A percentile compares a stretch with the other conserved stretches of the same genome.
Conservation (phyloP, 2,888 invertebrate species). For the Vanessa cardui region DNA sequence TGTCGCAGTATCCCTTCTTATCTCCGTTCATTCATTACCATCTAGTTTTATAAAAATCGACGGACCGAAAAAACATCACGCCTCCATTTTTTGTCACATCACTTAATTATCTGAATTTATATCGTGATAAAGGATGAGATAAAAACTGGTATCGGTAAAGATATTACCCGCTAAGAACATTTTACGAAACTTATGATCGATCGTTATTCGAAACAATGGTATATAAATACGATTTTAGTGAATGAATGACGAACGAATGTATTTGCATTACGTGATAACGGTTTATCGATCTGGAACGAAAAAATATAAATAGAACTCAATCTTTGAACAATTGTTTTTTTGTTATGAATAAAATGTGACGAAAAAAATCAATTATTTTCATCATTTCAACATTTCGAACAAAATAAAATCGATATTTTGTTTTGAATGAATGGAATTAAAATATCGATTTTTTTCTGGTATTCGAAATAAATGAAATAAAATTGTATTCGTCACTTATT, state of each 20-base stretch:
- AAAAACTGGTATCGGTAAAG: conserved; percentile 42
- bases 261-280: conserved; percentile 20
- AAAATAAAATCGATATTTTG: too few relatives aligned
- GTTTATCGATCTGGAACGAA: neutral
- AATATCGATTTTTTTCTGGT: too few relatives aligned
- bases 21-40: conserved; percentile 81
- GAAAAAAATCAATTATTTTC: too few relatives aligned
- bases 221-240: conserved; percentile 24
- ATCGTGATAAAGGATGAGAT: conserved; percentile 70
- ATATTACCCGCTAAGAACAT: conserved; percentile 13
- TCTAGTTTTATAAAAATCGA: conserved; percentile 80
- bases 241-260: conserved; percentile 16
- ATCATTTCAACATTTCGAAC: too few relatives aligned
- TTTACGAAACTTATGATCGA: conserved; percentile 44
- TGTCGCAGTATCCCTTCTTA: conserved; percentile 73
- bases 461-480: too few relatives aligned
- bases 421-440: too few relatives aligned
- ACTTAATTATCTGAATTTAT: conserved; percentile 81
- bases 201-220: conserved; percentile 43
- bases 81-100: conserved; percentile 81
- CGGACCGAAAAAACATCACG: conserved; percentile 78
- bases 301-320: neutral
- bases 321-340: too few relatives aligned
- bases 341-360: too few relatives aligned
- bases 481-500: too few relatives aligned